phyloP scores from a whole-genome alignment of 2,888 invertebrate species.

The Alentia gelatinosa region DNA sequence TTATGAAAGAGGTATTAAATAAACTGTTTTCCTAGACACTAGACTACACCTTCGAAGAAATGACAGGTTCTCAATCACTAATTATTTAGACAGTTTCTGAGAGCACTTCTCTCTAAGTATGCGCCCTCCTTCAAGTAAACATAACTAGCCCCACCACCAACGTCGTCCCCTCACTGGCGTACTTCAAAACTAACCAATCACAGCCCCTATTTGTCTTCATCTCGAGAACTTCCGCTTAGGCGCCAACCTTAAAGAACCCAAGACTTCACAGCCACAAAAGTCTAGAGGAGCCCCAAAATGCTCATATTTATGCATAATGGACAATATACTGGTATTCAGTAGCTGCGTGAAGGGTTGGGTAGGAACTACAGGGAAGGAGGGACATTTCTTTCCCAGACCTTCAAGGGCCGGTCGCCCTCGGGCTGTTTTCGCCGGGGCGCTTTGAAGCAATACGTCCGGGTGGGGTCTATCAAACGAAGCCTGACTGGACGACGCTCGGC shows the following conservation, averaged over 20 bases:
- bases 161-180: not conserved
- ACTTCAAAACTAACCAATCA: constrained; percentile 5
- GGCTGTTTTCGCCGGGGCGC: constrained; percentile 33
- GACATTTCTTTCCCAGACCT: constrained; percentile 27
- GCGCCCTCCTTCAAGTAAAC: not conserved
- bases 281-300: too few species aligned
- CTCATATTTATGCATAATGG: too few species aligned
- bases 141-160: not conserved
- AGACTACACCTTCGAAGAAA: not conserved
- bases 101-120: not conserved
- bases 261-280: not conserved
- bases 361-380: not conserved
- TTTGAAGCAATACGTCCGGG: constrained; percentile 28
- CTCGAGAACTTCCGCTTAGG: not conserved
- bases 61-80: not conserved
- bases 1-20: too few species aligned
- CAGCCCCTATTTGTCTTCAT: not conserved
- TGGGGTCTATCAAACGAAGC: constrained; percentile 23
- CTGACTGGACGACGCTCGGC: not conserved
- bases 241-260: not conserved
- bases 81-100: not conserved
- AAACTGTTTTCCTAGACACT: not conserved
- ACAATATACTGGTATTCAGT: too few species aligned
- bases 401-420: not conserved
- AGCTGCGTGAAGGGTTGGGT: not conserved